Conservation (phyloP, 2,888 invertebrate genomes). For the Ornithoptera priamus region DNA sequence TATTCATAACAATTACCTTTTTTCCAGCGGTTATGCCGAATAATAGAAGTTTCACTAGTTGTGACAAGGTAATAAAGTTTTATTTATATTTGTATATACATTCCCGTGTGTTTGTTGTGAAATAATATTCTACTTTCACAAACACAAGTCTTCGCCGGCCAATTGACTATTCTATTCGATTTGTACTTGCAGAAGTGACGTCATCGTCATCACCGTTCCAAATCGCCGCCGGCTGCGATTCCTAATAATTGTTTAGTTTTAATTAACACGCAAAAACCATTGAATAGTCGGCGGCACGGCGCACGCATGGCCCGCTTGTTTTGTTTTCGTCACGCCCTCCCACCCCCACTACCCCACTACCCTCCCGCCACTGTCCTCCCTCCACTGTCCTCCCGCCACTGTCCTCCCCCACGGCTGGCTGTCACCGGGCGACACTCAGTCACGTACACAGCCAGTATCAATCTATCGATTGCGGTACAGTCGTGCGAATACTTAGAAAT, state of each 20-base stretch:
- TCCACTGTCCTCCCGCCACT: neutral
- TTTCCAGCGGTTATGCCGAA: too few relatives aligned
- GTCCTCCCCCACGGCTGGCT: neutral
- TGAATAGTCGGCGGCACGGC: neutral
- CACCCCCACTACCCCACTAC: neutral
- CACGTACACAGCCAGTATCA: slow-evolving; percentile 16
- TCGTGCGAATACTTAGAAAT: neutral
- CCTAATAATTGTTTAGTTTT: slow-evolving; percentile 21
- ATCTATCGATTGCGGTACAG: slow-evolving; percentile 23
- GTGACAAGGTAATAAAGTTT: too few relatives aligned
- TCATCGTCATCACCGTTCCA: too few relatives aligned
- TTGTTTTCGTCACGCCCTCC: slow-evolving; percentile 26
- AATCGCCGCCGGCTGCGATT: neutral
- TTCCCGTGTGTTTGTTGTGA: too few relatives aligned
- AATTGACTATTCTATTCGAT: too few relatives aligned
- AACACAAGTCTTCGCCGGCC: too few relatives aligned
- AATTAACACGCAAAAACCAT: slow-evolving; percentile 20
- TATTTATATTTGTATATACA: too few relatives aligned
- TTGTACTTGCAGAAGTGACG: too few relatives aligned
- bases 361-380: neutral
- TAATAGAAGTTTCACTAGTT: too few relatives aligned
- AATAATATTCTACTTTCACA: too few relatives aligned
- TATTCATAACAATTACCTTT: too few relatives aligned
- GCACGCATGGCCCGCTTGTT: slow-evolving; percentile 19
- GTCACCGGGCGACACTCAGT: slow-evolving; percentile 16